phyloP scores from a whole-genome alignment of 2,888 invertebrate species.

The Liodrosophila aerea region DNA sequence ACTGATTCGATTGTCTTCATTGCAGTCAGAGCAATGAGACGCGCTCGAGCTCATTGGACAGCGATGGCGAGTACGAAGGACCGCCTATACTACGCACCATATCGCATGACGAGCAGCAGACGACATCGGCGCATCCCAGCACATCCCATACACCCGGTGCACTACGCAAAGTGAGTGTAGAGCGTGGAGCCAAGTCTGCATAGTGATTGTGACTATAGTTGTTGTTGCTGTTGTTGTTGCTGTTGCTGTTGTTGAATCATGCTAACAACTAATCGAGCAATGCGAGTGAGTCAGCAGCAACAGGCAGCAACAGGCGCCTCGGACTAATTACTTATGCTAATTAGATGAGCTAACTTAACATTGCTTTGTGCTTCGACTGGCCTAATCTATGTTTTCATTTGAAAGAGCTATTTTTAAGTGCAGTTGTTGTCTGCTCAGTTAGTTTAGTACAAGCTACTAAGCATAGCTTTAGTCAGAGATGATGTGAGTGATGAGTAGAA shows the following conservation, averaged over 20 bases:
- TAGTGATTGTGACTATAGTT: not conserved
- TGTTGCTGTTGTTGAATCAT: conserved; percentile 2
- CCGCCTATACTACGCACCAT: conserved; percentile 85
- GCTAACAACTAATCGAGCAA: not conserved
- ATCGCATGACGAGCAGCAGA: conserved; percentile 85
- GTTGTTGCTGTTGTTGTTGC: not conserved
- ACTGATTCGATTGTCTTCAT: not conserved
- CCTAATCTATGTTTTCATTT: no score
- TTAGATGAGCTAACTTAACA: not conserved
- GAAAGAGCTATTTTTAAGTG: no score
- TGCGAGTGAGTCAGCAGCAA: not conserved
- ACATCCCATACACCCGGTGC: conserved; percentile 82
- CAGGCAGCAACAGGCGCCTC: no score
- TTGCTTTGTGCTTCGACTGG: no score
- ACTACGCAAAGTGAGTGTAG: conserved; percentile 79
- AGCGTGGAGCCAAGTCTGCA: not conserved
- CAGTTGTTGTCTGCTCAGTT: no score
- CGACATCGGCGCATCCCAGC: conserved; percentile 33
- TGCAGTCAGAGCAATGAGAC: conserved; percentile 82
- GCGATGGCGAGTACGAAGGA: conserved; percentile 84
- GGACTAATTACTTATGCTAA: not conserved
- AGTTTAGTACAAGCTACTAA: no score
- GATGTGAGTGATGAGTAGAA: no score
- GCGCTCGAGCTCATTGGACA: conserved; percentile 84
- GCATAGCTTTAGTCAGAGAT: no score